A percentile compares a stretch with the other conserved stretches of the same genome.
Evolutionary conservation across 2,888 invertebrate species (phyloP).

Genomic region (Omphaloscelis lunosa): DNA sequence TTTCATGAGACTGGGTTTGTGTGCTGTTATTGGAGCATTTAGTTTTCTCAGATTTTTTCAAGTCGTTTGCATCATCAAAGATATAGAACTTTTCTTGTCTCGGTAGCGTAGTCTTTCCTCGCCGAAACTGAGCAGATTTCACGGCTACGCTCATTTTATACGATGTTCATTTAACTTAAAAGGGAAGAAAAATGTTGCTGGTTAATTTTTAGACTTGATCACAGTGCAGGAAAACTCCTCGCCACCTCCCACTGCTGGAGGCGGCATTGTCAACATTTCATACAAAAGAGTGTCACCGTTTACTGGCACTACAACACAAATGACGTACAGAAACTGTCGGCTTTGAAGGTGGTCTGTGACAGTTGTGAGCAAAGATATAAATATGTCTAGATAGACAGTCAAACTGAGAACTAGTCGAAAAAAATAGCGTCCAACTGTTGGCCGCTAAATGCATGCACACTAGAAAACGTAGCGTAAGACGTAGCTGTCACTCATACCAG

Average conservation of each 20-base stretch:
- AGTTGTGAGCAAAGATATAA: neutral
- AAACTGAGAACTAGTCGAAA: too few relatives aligned
- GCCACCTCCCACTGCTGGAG: too few relatives aligned
- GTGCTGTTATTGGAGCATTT: constrained; percentile 72
- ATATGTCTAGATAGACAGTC: too few relatives aligned
- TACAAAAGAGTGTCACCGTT: neutral
- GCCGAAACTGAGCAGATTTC: constrained; percentile 17
- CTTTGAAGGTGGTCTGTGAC: too few relatives aligned
- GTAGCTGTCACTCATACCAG: too few relatives aligned
- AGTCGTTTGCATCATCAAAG: constrained; percentile 60
- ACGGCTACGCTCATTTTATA: constrained; percentile 45
- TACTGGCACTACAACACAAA: too few relatives aligned
- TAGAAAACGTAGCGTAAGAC: too few relatives aligned
- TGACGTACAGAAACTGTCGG: neutral
- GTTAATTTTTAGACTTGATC: neutral
- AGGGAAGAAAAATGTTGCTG: neutral
- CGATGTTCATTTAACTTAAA: constrained; percentile 35
- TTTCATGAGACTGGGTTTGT: constrained; percentile 69
- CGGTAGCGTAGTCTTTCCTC: constrained; percentile 5
- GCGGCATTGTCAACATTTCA: neutral
- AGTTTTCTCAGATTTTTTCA: constrained; percentile 38
- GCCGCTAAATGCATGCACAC: too few relatives aligned
- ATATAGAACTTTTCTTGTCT: constrained; percentile 29
- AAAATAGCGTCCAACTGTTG: too few relatives aligned
- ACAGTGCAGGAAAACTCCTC: too few relatives aligned